Evolutionary conservation across 2,888 invertebrate species (phyloP), one percentile per base, ranked within the genome.

Genomic region (Drosophila siamana): DNA sequence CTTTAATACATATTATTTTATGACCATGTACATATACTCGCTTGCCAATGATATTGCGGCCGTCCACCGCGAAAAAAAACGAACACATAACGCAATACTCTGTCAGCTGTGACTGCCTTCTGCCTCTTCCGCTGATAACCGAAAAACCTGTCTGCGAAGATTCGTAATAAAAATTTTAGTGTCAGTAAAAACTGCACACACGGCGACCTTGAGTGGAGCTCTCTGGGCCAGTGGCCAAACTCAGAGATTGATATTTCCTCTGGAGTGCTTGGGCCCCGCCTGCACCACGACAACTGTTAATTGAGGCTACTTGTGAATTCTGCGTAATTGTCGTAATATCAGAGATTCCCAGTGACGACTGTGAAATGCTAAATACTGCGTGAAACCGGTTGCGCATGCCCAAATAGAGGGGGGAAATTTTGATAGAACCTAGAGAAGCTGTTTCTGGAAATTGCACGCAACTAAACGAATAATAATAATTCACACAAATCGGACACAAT

Each of bases 121-220:
- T 8, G 24, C 8, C 19, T 54, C 43, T 55, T 73, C 41, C 59
- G 59, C 19, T 4, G 38, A 44, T 9, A 13, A 43, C 68, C 22
- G 16, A 48, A 57, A 59, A 86, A 82, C 82, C 84, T 16, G 82
- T 88, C 66, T 60, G 15, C 22, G 7, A 46, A 48, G 15, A n/a
- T n/a, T 43, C 44, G 48, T 72, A 46, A 57, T 16, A 56, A 60
- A 56, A 56, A 16, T 19, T 60, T 51, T 36, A 44, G 30, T 36
- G 41, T n/a, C 51, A 28, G 38, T 66, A 30, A 50, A 41, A 59
- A 40, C 38, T 48, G 30, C 28, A 66, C 28, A 47, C 46, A 40
- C 11, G 30, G 4, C 56, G 57, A 70, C 78, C 78, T 88, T 84
- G 67, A 68, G 40, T 43, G 41, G n/a, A n/a, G 5, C 33, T 15